phyloP scores from a whole-genome alignment of 2,113 vertebrate genomes.

The Dolichallabes microphthalmus region DNA sequence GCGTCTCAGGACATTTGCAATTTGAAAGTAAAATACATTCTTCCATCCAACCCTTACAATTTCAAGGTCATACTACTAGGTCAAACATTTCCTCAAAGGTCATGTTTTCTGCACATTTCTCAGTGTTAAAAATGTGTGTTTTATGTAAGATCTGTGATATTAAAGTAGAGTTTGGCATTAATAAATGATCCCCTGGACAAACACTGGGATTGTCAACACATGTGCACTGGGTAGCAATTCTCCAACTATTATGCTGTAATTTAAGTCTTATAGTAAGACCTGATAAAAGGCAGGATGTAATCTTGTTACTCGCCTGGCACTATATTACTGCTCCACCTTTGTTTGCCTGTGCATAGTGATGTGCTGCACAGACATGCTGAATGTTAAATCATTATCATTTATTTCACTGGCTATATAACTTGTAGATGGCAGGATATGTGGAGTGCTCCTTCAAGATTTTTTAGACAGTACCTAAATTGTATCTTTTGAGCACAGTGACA shows the following conservation, averaged over 20 bases:
- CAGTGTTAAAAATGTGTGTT: background rate
- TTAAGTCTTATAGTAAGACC: background rate
- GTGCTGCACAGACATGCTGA: constrained; percentile 8
- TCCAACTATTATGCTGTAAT: background rate
- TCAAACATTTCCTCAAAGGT: background rate
- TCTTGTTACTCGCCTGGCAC: background rate
- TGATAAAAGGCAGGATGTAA: background rate
- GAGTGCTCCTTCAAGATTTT: background rate
- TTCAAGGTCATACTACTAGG: constrained; percentile 16
- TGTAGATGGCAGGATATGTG: background rate
- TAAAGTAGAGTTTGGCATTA: background rate
- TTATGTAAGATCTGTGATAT: background rate
- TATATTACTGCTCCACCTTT: background rate
- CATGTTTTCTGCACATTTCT: background rate
- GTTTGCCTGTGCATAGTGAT: background rate
- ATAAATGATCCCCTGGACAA: no score
- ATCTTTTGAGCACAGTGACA: background rate
- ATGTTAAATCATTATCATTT: constrained; percentile 8
- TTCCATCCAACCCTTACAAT: background rate
- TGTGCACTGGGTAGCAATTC: background rate
- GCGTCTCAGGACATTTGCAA: background rate
- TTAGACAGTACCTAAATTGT: background rate
- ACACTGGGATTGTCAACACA: background rate
- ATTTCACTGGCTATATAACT: background rate
- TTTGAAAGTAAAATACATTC: constrained; percentile 25